A percentile compares a stretch with the other conserved stretches of the same genome.
Conservation (phyloP, 1,140 invertebrate genomes). For the Ganaspis sp. region DNA sequence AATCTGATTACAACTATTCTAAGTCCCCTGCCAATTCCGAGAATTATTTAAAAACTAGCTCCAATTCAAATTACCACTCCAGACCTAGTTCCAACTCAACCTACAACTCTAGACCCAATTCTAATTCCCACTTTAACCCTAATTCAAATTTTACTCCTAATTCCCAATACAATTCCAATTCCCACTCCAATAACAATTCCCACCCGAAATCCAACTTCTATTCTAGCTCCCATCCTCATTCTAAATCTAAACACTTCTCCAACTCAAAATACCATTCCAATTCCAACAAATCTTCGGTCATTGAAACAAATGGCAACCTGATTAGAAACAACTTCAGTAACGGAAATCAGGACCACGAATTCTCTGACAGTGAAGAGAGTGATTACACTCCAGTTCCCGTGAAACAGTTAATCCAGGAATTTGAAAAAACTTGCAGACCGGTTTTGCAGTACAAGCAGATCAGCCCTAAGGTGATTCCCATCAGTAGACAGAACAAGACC, state of each 20-base stretch:
- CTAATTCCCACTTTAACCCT: neutral
- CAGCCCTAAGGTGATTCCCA: constrained; percentile 63
- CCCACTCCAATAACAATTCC: neutral
- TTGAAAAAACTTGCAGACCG: constrained; percentile 79
- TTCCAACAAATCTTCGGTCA: neutral
- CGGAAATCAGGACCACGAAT: neutral
- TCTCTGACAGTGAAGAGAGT: constrained; percentile 54
- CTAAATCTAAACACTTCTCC: constrained; percentile 4
- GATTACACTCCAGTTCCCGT: constrained; percentile 80
- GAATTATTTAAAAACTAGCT: neutral
- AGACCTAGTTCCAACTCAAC: neutral
- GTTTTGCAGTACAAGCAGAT: constrained; percentile 78
- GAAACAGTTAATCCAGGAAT: constrained; percentile 80
- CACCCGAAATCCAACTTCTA: neutral
- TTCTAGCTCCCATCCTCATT: neutral
- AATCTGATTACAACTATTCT: neutral
- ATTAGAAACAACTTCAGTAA: constrained; percentile 18
- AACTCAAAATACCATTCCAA: constrained; percentile 6
- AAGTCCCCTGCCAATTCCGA: neutral
- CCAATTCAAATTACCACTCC: neutral
- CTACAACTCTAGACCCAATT: neutral
- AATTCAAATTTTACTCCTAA: neutral
- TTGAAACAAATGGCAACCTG: constrained; percentile 25
- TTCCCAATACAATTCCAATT: neutral
- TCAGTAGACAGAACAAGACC: constrained; percentile 52